A percentile compares a stretch with the other conserved stretches of the same genome.
Conservation (phyloP, 2,888 invertebrate genomes). For the Schrankia costaestrigalis region DNA sequence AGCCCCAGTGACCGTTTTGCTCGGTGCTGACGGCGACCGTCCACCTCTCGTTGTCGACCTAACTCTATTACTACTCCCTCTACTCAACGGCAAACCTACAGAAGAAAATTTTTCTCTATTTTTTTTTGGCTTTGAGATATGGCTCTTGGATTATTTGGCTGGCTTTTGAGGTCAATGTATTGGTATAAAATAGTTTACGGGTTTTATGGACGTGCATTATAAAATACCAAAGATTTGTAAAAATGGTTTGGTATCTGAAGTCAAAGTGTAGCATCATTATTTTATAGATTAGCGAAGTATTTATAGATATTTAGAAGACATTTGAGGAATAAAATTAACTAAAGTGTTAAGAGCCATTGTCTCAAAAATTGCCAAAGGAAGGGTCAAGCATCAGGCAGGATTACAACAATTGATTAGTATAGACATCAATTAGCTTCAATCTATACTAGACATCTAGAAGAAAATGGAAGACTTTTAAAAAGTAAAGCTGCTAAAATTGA, state of each 20-base stretch:
- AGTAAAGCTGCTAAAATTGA: not conserved
- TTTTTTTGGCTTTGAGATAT: slow-evolving; percentile 51
- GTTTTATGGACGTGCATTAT: no score
- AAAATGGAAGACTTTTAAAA: slow-evolving; percentile 15
- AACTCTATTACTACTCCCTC: slow-evolving; percentile 81
- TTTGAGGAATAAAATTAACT: no score
- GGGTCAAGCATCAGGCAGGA: slow-evolving; percentile 71
- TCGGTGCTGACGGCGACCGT: slow-evolving; percentile 69
- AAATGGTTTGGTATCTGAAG: no score
- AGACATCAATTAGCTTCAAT: slow-evolving; percentile 27
- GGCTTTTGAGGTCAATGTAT: no score
- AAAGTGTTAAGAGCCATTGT: slow-evolving; percentile 47
- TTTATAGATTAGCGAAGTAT: no score
- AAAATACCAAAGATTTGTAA: no score
- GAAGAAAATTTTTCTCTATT: slow-evolving; percentile 62
- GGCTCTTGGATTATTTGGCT: no score
- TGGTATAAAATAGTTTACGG: no score
- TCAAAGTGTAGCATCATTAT: no score
- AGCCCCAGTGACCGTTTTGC: slow-evolving; percentile 46
- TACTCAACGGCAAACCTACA: slow-evolving; percentile 84
- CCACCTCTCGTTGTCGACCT: slow-evolving; percentile 76
- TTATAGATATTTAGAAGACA: no score
- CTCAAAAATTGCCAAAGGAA: slow-evolving; percentile 40
- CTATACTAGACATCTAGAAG: slow-evolving; percentile 31
- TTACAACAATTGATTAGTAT: slow-evolving; percentile 43